Conservation (phyloP, 1,140 invertebrate genomes). For the Diorhabda sublineata region DNA sequence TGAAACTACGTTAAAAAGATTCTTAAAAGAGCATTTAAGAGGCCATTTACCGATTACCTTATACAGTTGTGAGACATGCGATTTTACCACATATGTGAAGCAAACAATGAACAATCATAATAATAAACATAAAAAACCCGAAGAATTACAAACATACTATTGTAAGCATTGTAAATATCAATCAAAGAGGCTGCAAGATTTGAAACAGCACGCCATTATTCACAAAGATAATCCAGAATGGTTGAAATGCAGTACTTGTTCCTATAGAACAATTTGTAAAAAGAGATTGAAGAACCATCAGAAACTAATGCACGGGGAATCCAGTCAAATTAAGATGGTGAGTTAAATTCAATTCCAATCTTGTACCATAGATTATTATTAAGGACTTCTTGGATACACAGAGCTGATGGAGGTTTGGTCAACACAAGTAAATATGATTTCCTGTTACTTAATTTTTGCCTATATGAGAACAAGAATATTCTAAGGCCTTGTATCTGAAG, state of each 20-base stretch:
- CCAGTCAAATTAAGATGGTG: not conserved
- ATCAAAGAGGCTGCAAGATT: slow-evolving; percentile 1
- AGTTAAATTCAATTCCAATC: no score
- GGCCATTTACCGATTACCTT: not conserved
- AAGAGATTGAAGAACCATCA: not conserved
- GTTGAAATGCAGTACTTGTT: slow-evolving; percentile 3
- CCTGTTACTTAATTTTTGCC: no score
- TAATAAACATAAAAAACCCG: not conserved
- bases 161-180: not conserved
- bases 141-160: not conserved
- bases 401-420: no score
- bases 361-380: no score
- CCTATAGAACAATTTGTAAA: slow-evolving; percentile 5
- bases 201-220: slow-evolving; percentile 4
- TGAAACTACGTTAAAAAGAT: not conserved
- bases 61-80: not conserved
- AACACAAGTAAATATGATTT: no score
- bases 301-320: not conserved
- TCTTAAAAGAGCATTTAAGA: not conserved
- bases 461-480: no score
- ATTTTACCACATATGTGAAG: not conserved
- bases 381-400: no score
- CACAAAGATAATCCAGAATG: not conserved
- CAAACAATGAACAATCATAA: not conserved
- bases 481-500: no score